phyloP scores from a whole-genome alignment of 2,888 invertebrate species.

The Flabesymbios commensalis region DNA sequence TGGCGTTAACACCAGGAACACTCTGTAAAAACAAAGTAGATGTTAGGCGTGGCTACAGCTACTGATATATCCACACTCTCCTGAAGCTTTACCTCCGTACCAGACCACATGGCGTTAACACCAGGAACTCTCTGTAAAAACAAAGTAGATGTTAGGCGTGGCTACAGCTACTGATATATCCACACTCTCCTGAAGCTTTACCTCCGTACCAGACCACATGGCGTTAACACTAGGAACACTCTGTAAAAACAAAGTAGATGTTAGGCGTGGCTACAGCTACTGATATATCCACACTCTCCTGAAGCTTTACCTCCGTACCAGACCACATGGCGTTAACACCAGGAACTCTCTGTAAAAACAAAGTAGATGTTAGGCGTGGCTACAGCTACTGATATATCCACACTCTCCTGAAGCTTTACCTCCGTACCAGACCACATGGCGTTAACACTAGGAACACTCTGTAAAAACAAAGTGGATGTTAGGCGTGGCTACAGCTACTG shows the following conservation, averaged over 20 bases:
- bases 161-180: slow-evolving; percentile 97
- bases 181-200: slow-evolving; percentile 69
- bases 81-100: slow-evolving; percentile 37
- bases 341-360: slow-evolving; percentile 60
- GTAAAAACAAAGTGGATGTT: too few species aligned
- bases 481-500: slow-evolving; percentile 95
- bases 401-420: slow-evolving; percentile 67
- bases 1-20: slow-evolving; percentile 61
- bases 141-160: slow-evolving; percentile 64
- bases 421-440: slow-evolving; percentile 51
- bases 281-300: slow-evolving; percentile 87
- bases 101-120: slow-evolving; percentile 59
- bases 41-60: slow-evolving; percentile 82
- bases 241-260: too few species aligned
- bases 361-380: too few species aligned
- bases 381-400: slow-evolving; percentile 96
- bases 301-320: slow-evolving; percentile 38
- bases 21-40: slow-evolving; percentile 37
- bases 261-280: slow-evolving; percentile 96
- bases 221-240: slow-evolving; percentile 61
- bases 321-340: slow-evolving; percentile 59
- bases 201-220: slow-evolving; percentile 47
- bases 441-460: slow-evolving; percentile 62
- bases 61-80: slow-evolving; percentile 93
- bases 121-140: slow-evolving; percentile 55